Evolutionary conservation across 2,888 invertebrate species (phyloP).

Genomic region (Morinoia aosen): DNA sequence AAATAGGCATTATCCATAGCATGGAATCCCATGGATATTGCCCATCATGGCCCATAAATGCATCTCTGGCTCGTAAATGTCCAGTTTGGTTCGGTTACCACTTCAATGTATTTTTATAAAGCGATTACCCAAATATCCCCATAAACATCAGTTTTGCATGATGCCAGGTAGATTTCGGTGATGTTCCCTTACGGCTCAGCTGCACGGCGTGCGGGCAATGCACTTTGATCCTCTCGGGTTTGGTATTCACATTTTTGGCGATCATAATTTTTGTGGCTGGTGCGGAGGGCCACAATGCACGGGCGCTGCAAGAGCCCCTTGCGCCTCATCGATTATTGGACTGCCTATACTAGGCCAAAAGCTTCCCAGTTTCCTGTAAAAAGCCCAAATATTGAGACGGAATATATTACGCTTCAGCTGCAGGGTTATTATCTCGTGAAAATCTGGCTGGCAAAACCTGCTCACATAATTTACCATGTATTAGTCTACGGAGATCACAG

Average conservation of each 20-base stretch:
- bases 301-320: neutral
- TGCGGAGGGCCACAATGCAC: neutral
- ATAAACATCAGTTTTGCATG: neutral
- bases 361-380: slow-evolving; percentile 12
- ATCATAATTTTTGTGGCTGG: neutral
- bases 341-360: neutral
- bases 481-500: neutral
- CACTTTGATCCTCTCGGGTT: neutral
- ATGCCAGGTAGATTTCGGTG: neutral
- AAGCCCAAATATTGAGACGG: slow-evolving; percentile 6
- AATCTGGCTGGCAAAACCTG: slow-evolving; percentile 8
- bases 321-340: slow-evolving; percentile 16
- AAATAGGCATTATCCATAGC: no score
- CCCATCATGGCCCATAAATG: no score
- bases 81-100: no score
- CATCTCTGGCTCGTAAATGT: no score
- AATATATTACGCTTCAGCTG: neutral
- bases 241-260: neutral
- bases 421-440: slow-evolving; percentile 12
- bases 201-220: neutral
- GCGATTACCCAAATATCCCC: no score
- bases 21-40: no score
- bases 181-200: neutral
- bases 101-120: no score
- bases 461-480: neutral